These are phyloP conservation scores for Mythimna impura DNA, from an alignment of 2,888 invertebrate genomes.

Conservation along the genomic window DNA sequence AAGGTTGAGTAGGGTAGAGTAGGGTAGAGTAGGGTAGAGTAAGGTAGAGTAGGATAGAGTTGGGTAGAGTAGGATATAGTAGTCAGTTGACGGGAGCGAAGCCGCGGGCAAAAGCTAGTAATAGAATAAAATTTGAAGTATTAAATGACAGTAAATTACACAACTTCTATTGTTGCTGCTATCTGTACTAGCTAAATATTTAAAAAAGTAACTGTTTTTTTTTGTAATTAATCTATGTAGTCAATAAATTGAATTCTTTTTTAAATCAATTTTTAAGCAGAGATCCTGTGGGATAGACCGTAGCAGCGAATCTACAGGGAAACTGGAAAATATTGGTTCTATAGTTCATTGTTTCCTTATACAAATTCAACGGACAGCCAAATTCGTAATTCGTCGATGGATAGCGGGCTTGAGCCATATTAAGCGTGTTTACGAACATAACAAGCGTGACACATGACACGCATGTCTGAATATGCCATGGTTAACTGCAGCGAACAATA, in stretches of 20 bases:
- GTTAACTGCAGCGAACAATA: slow-evolving; percentile 4
- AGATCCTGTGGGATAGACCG: background rate
- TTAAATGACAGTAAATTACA: slow-evolving; percentile 76
- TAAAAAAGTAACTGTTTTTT: slow-evolving; percentile 47
- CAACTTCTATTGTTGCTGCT: slow-evolving; percentile 80
- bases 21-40: no score
- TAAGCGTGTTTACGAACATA: background rate
- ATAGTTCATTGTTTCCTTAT: background rate
- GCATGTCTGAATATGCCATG: background rate
- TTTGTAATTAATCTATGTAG: no score
- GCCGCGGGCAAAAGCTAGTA: no score
- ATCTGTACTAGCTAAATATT: slow-evolving; percentile 76
- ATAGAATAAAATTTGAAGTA: no score
- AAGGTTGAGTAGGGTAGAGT: no score
- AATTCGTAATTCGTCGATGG: background rate
- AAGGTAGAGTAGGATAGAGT: no score
- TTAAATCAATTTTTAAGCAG: no score
- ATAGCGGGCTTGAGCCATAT: background rate
- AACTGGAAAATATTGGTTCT: background rate
- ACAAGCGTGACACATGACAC: slow-evolving; percentile 2
- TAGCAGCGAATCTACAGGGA: background rate
- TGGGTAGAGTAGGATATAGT: no score
- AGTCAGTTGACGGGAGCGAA: no score
- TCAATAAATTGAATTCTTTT: no score
- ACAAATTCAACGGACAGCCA: background rate